These are phyloP conservation scores for Polymixis flavicincta DNA, from an alignment of 2,888 invertebrate species.

Conservation along the genomic window DNA sequence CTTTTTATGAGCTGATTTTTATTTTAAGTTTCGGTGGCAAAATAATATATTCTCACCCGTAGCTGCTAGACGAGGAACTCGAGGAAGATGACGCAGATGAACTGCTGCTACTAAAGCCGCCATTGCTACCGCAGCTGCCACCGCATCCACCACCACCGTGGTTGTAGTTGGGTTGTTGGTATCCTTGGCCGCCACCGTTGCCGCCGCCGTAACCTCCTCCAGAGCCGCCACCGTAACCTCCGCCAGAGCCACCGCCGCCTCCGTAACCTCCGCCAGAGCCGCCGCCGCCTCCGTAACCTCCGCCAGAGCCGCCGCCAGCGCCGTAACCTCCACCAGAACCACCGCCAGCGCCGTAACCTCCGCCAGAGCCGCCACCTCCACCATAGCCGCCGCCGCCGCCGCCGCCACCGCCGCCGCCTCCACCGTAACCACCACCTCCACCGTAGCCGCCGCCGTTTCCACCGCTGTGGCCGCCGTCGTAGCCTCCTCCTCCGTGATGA, in stretches of 20 bases:
- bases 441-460: conserved; percentile 43
- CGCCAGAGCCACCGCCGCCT: conserved; percentile 42
- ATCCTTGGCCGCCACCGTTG: conserved; percentile 51
- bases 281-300: conserved; percentile 53
- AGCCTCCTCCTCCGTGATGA: conserved; percentile 31
- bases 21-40: not conserved
- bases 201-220: conserved; percentile 47
- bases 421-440: conserved; percentile 60
- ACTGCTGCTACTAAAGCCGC: conserved; percentile 49
- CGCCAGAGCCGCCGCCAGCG: not conserved
- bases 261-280: conserved; percentile 55
- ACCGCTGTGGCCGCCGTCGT: conserved; percentile 50
- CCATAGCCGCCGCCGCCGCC: conserved; percentile 57
- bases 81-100: conserved; percentile 76
- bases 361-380: conserved; percentile 27
- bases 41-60: conserved; percentile 45
- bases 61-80: conserved; percentile 53
- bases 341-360: conserved; percentile 25
- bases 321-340: conserved; percentile 33
- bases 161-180: conserved; percentile 39
- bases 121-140: conserved; percentile 52
- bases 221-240: conserved; percentile 53
- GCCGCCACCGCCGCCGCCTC: conserved; percentile 61
- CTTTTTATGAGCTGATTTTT: not conserved
- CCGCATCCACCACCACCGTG: conserved; percentile 48